Evolutionary conservation across 1,140 invertebrate species (phyloP).

Genomic region (Neelides sp.): DNA sequence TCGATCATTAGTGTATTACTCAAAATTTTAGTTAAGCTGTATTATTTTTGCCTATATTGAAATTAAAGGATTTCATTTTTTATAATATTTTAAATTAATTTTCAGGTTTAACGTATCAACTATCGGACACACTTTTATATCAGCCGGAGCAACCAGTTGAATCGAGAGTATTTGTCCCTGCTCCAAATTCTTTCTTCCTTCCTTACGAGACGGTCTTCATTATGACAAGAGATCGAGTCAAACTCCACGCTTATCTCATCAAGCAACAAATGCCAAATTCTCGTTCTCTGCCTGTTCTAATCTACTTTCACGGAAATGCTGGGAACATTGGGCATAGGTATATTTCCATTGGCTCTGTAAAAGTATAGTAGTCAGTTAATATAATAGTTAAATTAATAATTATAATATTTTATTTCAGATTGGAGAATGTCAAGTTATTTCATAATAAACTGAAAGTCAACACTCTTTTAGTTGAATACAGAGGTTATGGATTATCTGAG

Average conservation of each 20-base stretch:
- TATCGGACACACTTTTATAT: constrained; percentile 28
- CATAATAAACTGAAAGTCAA: constrained; percentile 70
- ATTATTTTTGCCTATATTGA: neutral
- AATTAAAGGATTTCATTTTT: neutral
- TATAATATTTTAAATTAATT: neutral
- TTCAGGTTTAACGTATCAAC: constrained; percentile 26
- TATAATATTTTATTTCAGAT: constrained; percentile 36
- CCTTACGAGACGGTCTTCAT: constrained; percentile 72
- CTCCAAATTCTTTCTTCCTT: constrained; percentile 66
- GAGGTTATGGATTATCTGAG: constrained; percentile 79
- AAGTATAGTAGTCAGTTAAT: neutral
- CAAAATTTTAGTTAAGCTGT: neutral
- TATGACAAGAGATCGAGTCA: constrained; percentile 61
- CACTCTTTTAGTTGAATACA: constrained; percentile 79
- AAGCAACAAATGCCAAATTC: constrained; percentile 55
- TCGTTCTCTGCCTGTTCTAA: constrained; percentile 56
- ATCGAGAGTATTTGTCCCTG: constrained; percentile 69
- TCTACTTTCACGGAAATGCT: constrained; percentile 91
- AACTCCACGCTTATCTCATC: constrained; percentile 75
- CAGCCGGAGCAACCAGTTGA: constrained; percentile 48
- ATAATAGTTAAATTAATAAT: neutral
- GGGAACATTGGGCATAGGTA: constrained; percentile 89
- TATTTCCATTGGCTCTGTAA: constrained; percentile 12
- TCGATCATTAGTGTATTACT: no score
- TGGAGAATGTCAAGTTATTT: constrained; percentile 62